Evolutionary conservation across 2,888 invertebrate species (phyloP).

Genomic region (Drosophila engyochracea): DNA sequence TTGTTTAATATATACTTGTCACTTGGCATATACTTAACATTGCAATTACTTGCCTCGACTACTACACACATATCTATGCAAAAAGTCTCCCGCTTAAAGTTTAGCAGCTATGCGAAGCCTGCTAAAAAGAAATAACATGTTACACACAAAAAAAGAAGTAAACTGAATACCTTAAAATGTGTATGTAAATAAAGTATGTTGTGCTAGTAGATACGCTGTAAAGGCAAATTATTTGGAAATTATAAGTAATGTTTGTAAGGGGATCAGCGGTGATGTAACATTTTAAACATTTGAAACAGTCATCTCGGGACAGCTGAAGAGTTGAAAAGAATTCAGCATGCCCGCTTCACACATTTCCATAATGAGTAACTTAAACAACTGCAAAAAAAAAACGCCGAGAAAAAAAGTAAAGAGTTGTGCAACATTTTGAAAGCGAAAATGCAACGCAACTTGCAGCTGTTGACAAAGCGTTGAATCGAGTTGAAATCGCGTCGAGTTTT

Average conservation of each 20-base stretch:
- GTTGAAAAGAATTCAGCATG: background rate
- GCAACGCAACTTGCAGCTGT: slow-evolving; percentile 62
- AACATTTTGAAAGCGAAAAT: slow-evolving; percentile 59
- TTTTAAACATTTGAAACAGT: background rate
- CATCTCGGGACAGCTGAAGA: background rate
- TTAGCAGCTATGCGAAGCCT: slow-evolving; percentile 32
- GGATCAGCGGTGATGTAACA: background rate
- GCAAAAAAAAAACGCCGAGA: background rate
- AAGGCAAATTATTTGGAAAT: background rate
- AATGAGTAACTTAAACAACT: slow-evolving; percentile 41
- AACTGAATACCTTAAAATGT: slow-evolving; percentile 19
- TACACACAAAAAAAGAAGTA: slow-evolving; percentile 15
- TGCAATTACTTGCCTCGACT: slow-evolving; percentile 43
- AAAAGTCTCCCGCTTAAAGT: slow-evolving; percentile 34
- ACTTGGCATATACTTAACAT: slow-evolving; percentile 54
- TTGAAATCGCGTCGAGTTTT: slow-evolving; percentile 39
- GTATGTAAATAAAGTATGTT: background rate
- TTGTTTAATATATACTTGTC: slow-evolving; percentile 28
- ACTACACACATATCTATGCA: slow-evolving; percentile 11
- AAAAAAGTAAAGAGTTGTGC: slow-evolving; percentile 40
- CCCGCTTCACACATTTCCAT: slow-evolving; percentile 14
- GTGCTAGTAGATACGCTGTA: slow-evolving; percentile 19
- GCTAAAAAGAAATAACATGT: slow-evolving; percentile 38
- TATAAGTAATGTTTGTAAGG: background rate
- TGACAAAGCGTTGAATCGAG: slow-evolving; percentile 57